phyloP scores from a whole-genome alignment of 2,113 vertebrate genomes.

The Onychostoma macrolepis region DNA sequence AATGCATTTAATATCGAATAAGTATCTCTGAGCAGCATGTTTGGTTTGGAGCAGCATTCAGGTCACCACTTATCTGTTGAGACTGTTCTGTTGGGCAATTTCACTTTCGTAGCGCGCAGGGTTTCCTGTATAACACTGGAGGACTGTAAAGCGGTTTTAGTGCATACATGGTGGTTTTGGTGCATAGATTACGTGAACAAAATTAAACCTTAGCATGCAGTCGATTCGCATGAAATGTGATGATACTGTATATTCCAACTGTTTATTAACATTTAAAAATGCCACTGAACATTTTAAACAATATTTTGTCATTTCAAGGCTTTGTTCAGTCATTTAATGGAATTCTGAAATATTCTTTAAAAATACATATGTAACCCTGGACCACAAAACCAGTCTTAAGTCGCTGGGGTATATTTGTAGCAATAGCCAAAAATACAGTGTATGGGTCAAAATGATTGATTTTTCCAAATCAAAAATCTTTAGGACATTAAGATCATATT shows the following conservation, averaged over 20 bases:
- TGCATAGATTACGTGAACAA: not conserved
- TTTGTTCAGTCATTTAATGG: not conserved
- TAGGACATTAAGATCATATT: too few species aligned
- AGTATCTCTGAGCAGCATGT: not conserved
- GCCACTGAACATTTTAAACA: not conserved
- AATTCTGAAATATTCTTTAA: not conserved
- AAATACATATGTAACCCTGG: conserved; percentile 3
- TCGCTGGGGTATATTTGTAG: too few species aligned
- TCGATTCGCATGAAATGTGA: not conserved
- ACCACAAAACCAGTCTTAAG: too few species aligned
- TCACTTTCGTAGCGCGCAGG: not conserved
- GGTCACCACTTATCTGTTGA: not conserved
- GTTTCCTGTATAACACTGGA: conserved; percentile 11
- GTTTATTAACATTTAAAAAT: conserved; percentile 14
- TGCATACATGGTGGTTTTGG: not conserved
- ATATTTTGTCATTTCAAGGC: not conserved
- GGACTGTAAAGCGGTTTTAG: not conserved
- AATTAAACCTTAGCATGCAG: not conserved
- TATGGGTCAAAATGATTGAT: too few species aligned
- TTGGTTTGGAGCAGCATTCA: not conserved
- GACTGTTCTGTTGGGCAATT: not conserved
- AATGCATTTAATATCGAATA: not conserved
- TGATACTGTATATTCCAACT: not conserved
- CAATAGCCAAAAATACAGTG: too few species aligned
- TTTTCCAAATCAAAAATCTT: too few species aligned